These are phyloP conservation scores for Sorex araneus DNA, from an alignment of 2,113 vertebrate species.

Conservation along the genomic window DNA sequence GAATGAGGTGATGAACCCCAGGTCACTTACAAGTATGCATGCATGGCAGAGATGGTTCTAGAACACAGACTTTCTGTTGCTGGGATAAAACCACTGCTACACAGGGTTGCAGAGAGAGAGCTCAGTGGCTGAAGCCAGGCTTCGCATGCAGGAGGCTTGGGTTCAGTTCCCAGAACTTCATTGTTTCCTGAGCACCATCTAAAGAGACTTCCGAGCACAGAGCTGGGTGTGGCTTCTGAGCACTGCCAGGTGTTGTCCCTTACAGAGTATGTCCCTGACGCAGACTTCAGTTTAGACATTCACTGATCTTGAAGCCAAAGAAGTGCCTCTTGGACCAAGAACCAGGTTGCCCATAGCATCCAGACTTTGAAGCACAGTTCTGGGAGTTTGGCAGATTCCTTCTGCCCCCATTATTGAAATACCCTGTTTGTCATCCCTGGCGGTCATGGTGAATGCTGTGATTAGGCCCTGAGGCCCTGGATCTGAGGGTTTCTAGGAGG, in stretches of 20 bases:
- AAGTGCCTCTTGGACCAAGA: neutral
- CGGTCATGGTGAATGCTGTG: too few relatives aligned
- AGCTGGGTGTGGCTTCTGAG: too few relatives aligned
- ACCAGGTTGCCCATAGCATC: neutral
- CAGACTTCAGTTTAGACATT: neutral
- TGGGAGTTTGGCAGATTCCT: neutral
- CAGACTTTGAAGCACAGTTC: neutral
- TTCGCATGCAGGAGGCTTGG: neutral
- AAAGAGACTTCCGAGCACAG: too few relatives aligned
- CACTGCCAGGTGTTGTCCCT: neutral
- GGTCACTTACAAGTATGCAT: accelerated
- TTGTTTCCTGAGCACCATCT: too few relatives aligned
- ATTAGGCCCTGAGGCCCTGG: too few relatives aligned
- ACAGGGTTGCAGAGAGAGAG: neutral
- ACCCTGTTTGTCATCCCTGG: neutral
- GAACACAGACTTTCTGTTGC: neutral
- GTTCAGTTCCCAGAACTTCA: neutral
- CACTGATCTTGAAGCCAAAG: neutral
- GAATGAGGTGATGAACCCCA: neutral
- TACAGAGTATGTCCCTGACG: accelerated
- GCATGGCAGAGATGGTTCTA: neutral
- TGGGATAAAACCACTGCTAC: neutral
- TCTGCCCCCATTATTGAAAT: neutral
- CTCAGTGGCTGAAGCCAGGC: neutral
- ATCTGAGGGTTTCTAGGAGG: too few relatives aligned